A percentile compares a stretch with the other conserved stretches of the same genome.
Evolutionary conservation across 2,113 vertebrate species (phyloP).

Genomic region (western clawed frog (Xenopus tropicalis)): UCB_Xtro_10.0 CM004445.2:13023501-13024000

Average conservation of each 20-base stretch:
- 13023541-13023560: too few species aligned
- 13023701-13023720: too few species aligned
- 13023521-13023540: too few species aligned
- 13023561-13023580: too few species aligned
- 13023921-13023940: background rate
- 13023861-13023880: conserved; percentile 1
- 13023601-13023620: too few species aligned
- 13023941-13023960: conserved; percentile 6
- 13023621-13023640: too few species aligned
- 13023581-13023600: too few species aligned
- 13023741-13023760: conserved; percentile 3
- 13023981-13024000: background rate
- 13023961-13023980: background rate
- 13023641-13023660: too few species aligned
- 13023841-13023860: conserved; percentile 5
- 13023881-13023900: conserved; percentile 24
- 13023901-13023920: background rate
- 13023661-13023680: too few species aligned
- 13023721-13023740: conserved; percentile 3
- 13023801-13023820: background rate
- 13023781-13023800: conserved; percentile 1
- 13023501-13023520: too few species aligned
- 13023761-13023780: conserved; percentile 12
- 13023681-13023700: too few species aligned
- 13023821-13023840: conserved; percentile 20